Base-by-base conservation (phyloP, 2,888 invertebrate genomes). In the Bembecia ichneumoniformis region DNA sequence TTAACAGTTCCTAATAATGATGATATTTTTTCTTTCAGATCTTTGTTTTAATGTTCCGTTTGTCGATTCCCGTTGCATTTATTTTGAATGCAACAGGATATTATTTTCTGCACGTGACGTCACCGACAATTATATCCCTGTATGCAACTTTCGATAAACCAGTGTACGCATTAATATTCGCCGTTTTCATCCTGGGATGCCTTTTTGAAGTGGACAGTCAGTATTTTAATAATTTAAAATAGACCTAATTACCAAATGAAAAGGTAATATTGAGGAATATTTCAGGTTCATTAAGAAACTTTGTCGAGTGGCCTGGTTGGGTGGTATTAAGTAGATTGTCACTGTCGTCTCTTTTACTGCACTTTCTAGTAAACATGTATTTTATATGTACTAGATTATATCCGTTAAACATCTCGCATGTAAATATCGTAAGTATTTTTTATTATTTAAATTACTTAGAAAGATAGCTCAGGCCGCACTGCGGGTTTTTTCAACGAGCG, bases 231-330 rank as follows among this genome's bases (percentile, higher is more conserved):
- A 7, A 5, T 28, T 7, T 28, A 9, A 28, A 28, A 28, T 0
- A 28, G 9, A 28, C 2, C 2, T 28, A 28, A 2, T 28, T 9
- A 28, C 9, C 7, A 28, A 28, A 1, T 28, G 20, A 20, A 20
- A 20, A 20, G 20, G 5, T 5, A 20, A 28, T 28, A 28, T 28
- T 28, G 2, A 9, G 2, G 28, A 28, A 28, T 28, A 28, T 49
- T 51, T 16, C 48, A 53, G 53, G 46, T 49, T 44, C 51, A 14
- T 49, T 48, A 16, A 49, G 53, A 35, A 46, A 36, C 34, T 35
- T 53, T 10, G 49, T 53, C 20, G 51, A 53, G 35, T 53, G 51
- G 51, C 49, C 46, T 17, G 53, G 53, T 28, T 53, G 53, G 53
- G 48, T 53, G 20, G 48, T 51, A 4, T 16, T 53, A 5, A 53